phyloP scores from a whole-genome alignment of 2,113 vertebrate genomes.

The Narcine bancroftii region DNA sequence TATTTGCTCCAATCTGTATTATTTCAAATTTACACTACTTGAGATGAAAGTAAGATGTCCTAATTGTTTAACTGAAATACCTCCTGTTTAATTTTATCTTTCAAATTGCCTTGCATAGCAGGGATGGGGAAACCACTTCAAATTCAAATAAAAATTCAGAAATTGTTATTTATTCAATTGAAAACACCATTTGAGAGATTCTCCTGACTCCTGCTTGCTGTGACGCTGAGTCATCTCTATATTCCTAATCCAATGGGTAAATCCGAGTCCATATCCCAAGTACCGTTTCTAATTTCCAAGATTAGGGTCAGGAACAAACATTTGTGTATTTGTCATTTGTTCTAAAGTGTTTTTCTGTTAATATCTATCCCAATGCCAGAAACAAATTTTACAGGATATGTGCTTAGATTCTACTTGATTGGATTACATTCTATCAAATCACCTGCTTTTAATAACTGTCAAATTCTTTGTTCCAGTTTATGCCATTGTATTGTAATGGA shows the following conservation, averaged over 20 bases:
- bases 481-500: too few species aligned
- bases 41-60: neutral
- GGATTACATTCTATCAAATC: too few species aligned
- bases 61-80: neutral
- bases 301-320: neutral
- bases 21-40: neutral
- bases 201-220: neutral
- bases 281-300: neutral
- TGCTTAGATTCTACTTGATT: too few species aligned
- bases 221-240: neutral
- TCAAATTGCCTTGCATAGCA: neutral
- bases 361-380: neutral
- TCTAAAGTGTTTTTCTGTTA: neutral
- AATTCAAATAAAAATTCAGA: too few species aligned
- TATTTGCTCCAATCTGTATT: conserved; percentile 44
- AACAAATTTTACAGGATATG: neutral
- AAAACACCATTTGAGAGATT: neutral
- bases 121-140: neutral
- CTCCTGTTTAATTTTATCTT: neutral
- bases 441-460: too few species aligned
- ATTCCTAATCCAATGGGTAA: too few species aligned
- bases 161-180: neutral
- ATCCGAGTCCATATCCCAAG: neutral
- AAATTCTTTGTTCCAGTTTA: too few species aligned
- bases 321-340: neutral